These are phyloP conservation scores for Balanococcus diminutus DNA, from an alignment of 2,888 invertebrate species.

Conservation along the genomic window DNA sequence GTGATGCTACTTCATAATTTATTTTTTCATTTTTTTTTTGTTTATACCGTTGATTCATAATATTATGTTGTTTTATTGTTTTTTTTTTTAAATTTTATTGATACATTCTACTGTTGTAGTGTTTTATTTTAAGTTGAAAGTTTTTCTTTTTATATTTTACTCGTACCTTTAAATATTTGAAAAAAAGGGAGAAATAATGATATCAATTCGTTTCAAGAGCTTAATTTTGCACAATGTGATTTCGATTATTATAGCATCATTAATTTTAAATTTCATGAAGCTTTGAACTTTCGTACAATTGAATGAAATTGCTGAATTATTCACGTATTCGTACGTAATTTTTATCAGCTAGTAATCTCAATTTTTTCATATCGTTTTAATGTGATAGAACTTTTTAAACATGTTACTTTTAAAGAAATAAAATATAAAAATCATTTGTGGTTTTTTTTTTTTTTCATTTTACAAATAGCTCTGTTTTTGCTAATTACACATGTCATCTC, in stretches of 20 bases:
- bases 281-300: not conserved
- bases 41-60: not conserved
- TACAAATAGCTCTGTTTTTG: no score
- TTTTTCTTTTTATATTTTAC: not conserved
- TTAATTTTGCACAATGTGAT: conserved; percentile 11
- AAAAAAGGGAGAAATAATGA: not conserved
- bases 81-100: not conserved
- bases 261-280: not conserved
- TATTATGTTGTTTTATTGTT: not conserved
- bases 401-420: not conserved
- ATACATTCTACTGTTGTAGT: not conserved
- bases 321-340: not conserved
- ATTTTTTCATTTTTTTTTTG: not conserved
- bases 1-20: not conserved
- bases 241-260: not conserved
- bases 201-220: not conserved
- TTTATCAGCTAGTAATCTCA: not conserved
- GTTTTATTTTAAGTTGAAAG: not conserved
- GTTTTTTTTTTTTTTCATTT: not conserved
- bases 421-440: not conserved
- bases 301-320: not conserved
- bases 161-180: not conserved
- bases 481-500: no score
- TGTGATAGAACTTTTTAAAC: not conserved
- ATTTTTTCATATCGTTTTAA: conserved; percentile 13